A percentile compares a stretch with the other conserved stretches of the same genome.
Conservation (phyloP, 2,888 invertebrate species). For the Dichetophora obliterata region DNA sequence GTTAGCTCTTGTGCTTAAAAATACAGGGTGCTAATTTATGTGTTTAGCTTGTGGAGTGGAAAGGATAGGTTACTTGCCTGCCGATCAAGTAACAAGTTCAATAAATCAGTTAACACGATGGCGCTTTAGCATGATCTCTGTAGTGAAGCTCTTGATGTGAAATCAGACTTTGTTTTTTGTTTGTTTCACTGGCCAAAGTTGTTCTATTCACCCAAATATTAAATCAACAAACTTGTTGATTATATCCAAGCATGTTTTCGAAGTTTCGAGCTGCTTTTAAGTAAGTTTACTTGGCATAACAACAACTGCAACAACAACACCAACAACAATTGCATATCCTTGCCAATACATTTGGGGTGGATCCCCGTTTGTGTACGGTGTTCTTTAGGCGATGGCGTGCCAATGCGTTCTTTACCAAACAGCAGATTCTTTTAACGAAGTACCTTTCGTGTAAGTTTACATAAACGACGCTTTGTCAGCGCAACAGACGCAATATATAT, state of each 20-base stretch:
- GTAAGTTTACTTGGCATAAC: neutral
- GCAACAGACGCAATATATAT: conserved; percentile 24
- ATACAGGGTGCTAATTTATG: neutral
- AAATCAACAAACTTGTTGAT: conserved; percentile 31
- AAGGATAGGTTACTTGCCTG: neutral
- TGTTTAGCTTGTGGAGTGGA: no score
- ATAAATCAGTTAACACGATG: no score
- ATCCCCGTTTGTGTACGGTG: neutral
- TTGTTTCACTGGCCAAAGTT: neutral
- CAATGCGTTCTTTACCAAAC: neutral
- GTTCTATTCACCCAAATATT: conserved; percentile 22
- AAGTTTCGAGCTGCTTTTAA: neutral
- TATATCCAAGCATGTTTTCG: neutral
- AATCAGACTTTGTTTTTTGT: neutral
- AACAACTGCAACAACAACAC: neutral
- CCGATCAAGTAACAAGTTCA: no score
- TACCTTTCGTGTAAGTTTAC: neutral
- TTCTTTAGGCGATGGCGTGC: neutral
- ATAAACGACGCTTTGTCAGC: neutral
- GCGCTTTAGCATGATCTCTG: no score
- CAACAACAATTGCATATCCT: neutral
- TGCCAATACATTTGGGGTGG: no score
- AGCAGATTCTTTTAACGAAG: neutral
- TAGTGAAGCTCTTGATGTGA: no score
- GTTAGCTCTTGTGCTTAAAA: neutral